Evolutionary conservation across 2,888 invertebrate genomes (phyloP), one percentile per base, ranked within the genome.

Genomic region (Tenthredo scrophulariae): DNA sequence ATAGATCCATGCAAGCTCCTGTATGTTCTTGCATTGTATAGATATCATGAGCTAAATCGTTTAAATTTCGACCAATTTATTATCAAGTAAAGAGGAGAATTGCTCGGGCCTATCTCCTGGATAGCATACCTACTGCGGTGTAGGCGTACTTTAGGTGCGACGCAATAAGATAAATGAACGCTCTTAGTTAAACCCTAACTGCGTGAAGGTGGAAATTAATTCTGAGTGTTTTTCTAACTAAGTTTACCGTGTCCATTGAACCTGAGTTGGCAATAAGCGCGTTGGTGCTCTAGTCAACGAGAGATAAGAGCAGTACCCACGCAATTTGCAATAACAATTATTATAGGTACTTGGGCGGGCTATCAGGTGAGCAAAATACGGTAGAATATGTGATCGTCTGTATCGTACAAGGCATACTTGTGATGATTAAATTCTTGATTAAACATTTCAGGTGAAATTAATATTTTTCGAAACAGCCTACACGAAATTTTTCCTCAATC

Each of bases 121-220:
- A 67, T 33, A 26, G 26, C 10, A 22, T 54, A 62, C 26, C 46
- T 15, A 46, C 46, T 46, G 46, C 46, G 13, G 33, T 33, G 67
- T 67, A 67, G 67, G 67, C 67, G 67, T 67, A 67, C 33, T 67
- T 67, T 67, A 67, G 67, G 29, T 33, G 67, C 67, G 33, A 67
- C 67, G 33, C 33, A 33, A 33, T 29, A 67, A 67, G 67, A 67
- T 67, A 33, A 67, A 67, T 67, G 67, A 33, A 67, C 29, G 13
- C 67, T 29, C 29, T 33, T 67, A 33, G 67, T 67, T 67, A 29
- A 33, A 33, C 67, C 67, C 33, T 67, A 67, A 67, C 29, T 33
- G 33, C 33, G 67, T 33, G 18, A 67, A 67, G 33, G 29, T 67
- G 33, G 18, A 15, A 62, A 62, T 62, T 62, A 62, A 62, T 26